phyloP scores from a whole-genome alignment of 2,888 invertebrate species.

The Callinectes sapidus region DNA sequence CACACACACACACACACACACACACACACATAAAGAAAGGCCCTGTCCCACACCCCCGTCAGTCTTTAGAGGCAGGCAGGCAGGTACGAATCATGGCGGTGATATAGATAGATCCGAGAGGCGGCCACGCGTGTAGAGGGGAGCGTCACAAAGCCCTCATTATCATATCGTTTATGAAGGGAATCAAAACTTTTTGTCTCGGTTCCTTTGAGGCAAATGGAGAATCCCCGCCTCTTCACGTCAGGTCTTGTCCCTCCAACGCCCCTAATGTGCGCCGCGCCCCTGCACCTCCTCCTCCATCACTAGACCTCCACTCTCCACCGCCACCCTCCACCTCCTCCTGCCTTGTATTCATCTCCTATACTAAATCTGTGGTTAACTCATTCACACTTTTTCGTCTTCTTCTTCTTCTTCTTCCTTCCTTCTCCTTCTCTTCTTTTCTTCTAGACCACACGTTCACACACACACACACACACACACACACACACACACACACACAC shows the following conservation, averaged over 20 bases:
- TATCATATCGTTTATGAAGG: conserved; percentile 60
- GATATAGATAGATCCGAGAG: conserved; percentile 36
- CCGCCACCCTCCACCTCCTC: background rate
- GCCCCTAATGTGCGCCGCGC: conserved; percentile 32
- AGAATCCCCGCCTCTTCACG: conserved; percentile 19
- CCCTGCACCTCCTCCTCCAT: conserved; percentile 19
- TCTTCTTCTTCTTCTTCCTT: conserved; percentile 9
- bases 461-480: conserved; percentile 31
- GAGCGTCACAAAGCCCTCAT: conserved; percentile 55
- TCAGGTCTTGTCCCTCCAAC: conserved; percentile 9
- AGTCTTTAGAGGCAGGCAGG: conserved; percentile 39
- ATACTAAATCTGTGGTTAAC: background rate
- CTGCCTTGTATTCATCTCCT: background rate
- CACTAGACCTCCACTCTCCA: background rate
- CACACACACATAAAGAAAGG: too few species aligned
- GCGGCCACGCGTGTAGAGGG: conserved; percentile 46
- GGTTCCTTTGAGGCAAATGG: conserved; percentile 12
- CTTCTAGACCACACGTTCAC: background rate
- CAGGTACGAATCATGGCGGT: background rate
- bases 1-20: too few species aligned
- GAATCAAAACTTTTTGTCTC: conserved; percentile 50
- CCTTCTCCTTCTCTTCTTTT: background rate
- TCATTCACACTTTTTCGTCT: background rate
- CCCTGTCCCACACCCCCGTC: conserved; percentile 7
- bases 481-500: conserved; percentile 38